Percentiles rank a stretch among this genome's conserved stretches.
phyloP scores from a whole-genome alignment of 1,140 invertebrate species.

The Heliothis virescens region DNA sequence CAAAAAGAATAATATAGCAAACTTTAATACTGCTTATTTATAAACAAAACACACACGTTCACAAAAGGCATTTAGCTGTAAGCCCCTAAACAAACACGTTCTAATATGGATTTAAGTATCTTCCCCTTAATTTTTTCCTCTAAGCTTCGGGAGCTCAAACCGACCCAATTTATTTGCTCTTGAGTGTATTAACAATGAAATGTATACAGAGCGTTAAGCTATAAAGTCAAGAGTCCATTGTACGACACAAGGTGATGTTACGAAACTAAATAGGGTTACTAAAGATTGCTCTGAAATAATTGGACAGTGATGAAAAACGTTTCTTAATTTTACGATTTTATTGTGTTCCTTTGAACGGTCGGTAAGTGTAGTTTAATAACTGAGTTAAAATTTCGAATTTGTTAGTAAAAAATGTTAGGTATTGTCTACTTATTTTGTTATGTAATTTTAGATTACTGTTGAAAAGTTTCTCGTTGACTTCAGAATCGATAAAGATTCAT shows the following conservation, averaged over 20 bases:
- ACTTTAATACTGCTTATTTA: not conserved
- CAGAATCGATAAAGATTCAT: no score
- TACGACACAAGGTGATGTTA: conserved; percentile 63
- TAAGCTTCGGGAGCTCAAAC: no score
- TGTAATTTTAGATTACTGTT: no score
- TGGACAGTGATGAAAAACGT: conserved; percentile 32
- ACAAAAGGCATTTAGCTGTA: no score
- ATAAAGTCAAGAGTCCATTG: conserved; percentile 54
- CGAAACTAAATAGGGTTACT: conserved; percentile 49
- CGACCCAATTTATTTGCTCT: no score
- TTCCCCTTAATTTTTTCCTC: no score
- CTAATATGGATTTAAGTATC: no score
- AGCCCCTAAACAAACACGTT: no score
- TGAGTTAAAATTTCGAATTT: not conserved
- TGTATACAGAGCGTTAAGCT: conserved; percentile 64
- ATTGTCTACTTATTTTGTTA: no score
- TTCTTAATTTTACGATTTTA: conserved; percentile 35
- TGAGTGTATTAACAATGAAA: conserved; percentile 55
- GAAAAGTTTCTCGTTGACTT: no score
- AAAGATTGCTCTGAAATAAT: conserved; percentile 18
- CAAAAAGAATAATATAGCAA: conserved; percentile 47
- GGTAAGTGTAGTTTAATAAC: conserved; percentile 36
- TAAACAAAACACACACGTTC: no score
- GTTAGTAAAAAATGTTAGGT: no score
- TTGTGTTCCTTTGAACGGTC: conserved; percentile 7